These are phyloP conservation scores for Bombylius major DNA, from an alignment of 2,888 invertebrate species.

Conservation along the genomic window DNA sequence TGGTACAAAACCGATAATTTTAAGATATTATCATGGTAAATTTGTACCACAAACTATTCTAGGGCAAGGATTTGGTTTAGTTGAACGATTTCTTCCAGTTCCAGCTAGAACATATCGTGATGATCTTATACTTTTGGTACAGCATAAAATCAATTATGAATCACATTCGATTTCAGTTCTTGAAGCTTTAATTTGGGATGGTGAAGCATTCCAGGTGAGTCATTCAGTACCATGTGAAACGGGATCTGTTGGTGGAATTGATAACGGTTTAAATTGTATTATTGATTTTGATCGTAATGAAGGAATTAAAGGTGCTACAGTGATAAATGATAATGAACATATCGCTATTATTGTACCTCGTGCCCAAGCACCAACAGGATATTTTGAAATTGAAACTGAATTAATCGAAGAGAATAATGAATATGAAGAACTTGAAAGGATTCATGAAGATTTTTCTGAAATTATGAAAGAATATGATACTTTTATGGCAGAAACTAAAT, in stretches of 20 bases:
- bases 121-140: slow-evolving; percentile 34
- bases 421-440: slow-evolving; percentile 25
- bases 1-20: slow-evolving; percentile 28
- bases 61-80: slow-evolving; percentile 28
- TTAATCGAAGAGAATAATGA: slow-evolving; percentile 27
- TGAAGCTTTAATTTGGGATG: slow-evolving; percentile 36
- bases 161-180: slow-evolving; percentile 28
- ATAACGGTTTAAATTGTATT: slow-evolving; percentile 28
- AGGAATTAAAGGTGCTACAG: slow-evolving; percentile 27
- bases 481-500: slow-evolving; percentile 17
- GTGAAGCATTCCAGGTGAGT: slow-evolving; percentile 30
- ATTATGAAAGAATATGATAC: slow-evolving; percentile 27
- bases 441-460: slow-evolving; percentile 22
- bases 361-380: slow-evolving; percentile 25
- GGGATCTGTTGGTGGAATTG: slow-evolving; percentile 17
- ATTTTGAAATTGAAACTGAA: slow-evolving; percentile 27
- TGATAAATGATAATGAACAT: slow-evolving; percentile 19
- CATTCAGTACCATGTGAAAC: slow-evolving; percentile 27
- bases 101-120: slow-evolving; percentile 33
- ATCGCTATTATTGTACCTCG: slow-evolving; percentile 30
- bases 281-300: slow-evolving; percentile 26
- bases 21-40: slow-evolving; percentile 27
- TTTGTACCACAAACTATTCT: slow-evolving; percentile 29
- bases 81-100: slow-evolving; percentile 30
- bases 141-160: slow-evolving; percentile 31